A percentile compares a stretch with the other conserved stretches of the same genome.
These are phyloP conservation scores for Mionectes macconnelli DNA, from an alignment of 2,113 vertebrate genomes.

Conservation along the genomic window DNA sequence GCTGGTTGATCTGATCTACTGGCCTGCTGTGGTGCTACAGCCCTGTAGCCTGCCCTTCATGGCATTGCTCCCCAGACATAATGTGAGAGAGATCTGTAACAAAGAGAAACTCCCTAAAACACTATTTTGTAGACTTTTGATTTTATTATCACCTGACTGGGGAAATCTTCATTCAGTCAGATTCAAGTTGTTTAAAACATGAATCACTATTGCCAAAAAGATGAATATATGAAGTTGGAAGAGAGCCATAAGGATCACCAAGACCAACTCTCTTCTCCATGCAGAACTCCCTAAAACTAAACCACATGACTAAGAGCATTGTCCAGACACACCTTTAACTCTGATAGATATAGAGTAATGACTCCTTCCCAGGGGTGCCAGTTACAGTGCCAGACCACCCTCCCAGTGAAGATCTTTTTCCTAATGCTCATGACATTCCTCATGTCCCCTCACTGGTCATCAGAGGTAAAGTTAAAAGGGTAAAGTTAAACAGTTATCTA, in stretches of 20 bases:
- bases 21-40: not conserved
- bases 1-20: not conserved
- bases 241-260: not conserved
- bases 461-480: not conserved
- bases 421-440: not conserved
- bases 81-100: not conserved
- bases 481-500: not conserved
- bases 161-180: not conserved
- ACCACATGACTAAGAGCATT: not conserved
- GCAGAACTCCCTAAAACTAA: not conserved
- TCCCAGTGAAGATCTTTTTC: not conserved
- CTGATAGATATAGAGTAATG: not conserved
- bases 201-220: not conserved
- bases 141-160: not conserved
- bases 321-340: not conserved
- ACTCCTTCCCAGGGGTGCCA: not conserved
- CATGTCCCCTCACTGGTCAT: accelerated
- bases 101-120: not conserved
- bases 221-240: not conserved
- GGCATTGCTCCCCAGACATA: not conserved
- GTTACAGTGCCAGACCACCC: not conserved
- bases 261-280: not conserved
- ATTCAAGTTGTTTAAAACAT: not conserved
- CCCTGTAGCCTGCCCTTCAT: not conserved
- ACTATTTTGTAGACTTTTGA: not conserved